Conservation (phyloP, 35 echinoderm and acorn worm species). For the Nesometra sesokonis region DNA sequence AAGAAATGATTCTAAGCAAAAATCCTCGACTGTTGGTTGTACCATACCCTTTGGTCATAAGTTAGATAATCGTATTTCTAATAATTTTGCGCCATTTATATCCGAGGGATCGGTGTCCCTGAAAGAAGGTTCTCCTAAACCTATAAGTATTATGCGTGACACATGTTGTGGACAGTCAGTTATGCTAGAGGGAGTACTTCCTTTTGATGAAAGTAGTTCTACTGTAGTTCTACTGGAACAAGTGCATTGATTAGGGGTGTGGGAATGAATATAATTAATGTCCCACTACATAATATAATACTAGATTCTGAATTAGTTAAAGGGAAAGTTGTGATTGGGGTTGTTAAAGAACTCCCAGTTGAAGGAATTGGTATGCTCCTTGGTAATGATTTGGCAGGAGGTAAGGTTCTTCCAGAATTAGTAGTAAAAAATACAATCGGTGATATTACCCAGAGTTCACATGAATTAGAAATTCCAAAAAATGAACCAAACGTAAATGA, state of each 20-base stretch:
- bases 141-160: slow-evolving; percentile 8
- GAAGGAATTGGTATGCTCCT: neutral
- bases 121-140: neutral
- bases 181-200: neutral
- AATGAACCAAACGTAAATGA: neutral
- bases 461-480: neutral
- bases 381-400: slow-evolving; percentile 14
- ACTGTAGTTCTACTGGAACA: neutral
- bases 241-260: slow-evolving; percentile 3
- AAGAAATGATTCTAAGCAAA: neutral
- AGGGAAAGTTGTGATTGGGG: neutral
- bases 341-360: neutral
- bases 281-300: neutral
- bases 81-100: neutral
- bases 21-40: neutral
- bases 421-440: neutral
- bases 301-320: neutral
- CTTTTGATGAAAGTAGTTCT: neutral
- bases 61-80: neutral
- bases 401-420: slow-evolving; percentile 4
- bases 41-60: neutral
- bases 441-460: neutral
- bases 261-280: neutral
- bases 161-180: slow-evolving; percentile 9
- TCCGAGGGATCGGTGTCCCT: neutral